A percentile compares a stretch with the other conserved stretches of the same genome.
Evolutionary conservation across 2,888 invertebrate genomes (phyloP).

Genomic region (Polyommatus icarus): DNA sequence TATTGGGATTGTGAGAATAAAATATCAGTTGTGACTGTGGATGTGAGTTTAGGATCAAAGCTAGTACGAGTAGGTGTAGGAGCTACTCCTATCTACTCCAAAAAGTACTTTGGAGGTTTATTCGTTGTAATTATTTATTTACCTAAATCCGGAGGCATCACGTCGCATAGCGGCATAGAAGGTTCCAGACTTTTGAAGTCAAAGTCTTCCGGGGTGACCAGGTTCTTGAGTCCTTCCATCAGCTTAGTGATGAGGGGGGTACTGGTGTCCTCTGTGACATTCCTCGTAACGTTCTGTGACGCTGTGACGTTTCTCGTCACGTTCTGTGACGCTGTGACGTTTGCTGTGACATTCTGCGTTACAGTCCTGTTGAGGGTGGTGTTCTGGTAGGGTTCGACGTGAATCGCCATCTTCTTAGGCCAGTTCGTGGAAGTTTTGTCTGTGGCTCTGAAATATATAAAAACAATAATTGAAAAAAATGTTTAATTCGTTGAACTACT

Average conservation of each 20-base stretch:
- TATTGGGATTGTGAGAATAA: no score
- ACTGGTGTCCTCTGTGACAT: conserved; percentile 47
- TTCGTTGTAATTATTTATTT: conserved; percentile 41
- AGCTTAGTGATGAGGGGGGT: conserved; percentile 57
- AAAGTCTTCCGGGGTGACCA: conserved; percentile 55
- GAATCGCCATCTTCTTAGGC: conserved; percentile 51
- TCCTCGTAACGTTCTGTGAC: conserved; percentile 46
- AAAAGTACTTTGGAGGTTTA: no score
- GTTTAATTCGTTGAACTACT: neutral
- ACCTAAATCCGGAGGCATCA: conserved; percentile 84
- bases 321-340: conserved; percentile 43
- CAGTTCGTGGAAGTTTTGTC: conserved; percentile 52
- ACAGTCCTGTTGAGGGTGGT: conserved; percentile 43
- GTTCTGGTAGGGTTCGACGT: conserved; percentile 46
- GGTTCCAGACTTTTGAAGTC: conserved; percentile 54
- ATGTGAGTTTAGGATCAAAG: no score
- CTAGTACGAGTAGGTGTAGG: no score
- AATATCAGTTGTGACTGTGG: no score
- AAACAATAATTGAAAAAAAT: neutral
- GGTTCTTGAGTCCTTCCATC: conserved; percentile 56
- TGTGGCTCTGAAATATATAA: conserved; percentile 50
- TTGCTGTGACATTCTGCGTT: conserved; percentile 45
- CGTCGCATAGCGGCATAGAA: conserved; percentile 77
- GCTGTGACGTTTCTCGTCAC: conserved; percentile 48
- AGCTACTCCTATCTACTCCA: no score